These are phyloP conservation scores for Urocyon cinereoargenteus DNA, from an alignment of 2,797 vertebrate genomes.

Conservation along the genomic window DNA sequence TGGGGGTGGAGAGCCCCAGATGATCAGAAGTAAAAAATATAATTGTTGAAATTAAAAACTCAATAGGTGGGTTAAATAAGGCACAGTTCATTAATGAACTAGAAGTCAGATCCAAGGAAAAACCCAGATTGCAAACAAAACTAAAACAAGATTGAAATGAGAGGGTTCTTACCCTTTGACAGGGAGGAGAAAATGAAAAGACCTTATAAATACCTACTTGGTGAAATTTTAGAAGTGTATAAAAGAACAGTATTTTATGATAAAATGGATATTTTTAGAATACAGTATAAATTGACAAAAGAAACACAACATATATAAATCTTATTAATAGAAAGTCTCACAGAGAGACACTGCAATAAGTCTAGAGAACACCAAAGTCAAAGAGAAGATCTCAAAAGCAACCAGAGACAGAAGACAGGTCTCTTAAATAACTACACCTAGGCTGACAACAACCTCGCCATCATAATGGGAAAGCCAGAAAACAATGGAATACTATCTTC, in stretches of 20 bases:
- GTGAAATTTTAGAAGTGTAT: neutral
- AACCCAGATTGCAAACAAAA: neutral
- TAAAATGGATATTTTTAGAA: neutral
- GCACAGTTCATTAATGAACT: neutral
- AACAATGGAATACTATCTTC: neutral
- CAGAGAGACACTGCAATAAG: neutral
- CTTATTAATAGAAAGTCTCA: neutral
- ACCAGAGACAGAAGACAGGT: neutral
- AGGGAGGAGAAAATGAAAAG: neutral
- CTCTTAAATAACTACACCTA: neutral
- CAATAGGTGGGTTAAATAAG: neutral
- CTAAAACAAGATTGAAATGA: neutral
- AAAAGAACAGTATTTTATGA: neutral
- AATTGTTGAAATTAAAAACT: neutral
- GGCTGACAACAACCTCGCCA: neutral
- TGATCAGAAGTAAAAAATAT: neutral
- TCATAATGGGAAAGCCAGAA: neutral
- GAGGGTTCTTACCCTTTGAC: neutral
- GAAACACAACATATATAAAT: neutral
- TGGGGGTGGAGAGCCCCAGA: neutral
- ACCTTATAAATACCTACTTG: neutral
- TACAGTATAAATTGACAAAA: neutral
- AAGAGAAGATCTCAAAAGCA: slow-evolving; percentile 8
- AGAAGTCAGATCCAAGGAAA: neutral
- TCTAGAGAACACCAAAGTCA: slow-evolving; percentile 52